phyloP scores from a whole-genome alignment of 2,113 vertebrate genomes.

The Amazona vittata region DNA sequence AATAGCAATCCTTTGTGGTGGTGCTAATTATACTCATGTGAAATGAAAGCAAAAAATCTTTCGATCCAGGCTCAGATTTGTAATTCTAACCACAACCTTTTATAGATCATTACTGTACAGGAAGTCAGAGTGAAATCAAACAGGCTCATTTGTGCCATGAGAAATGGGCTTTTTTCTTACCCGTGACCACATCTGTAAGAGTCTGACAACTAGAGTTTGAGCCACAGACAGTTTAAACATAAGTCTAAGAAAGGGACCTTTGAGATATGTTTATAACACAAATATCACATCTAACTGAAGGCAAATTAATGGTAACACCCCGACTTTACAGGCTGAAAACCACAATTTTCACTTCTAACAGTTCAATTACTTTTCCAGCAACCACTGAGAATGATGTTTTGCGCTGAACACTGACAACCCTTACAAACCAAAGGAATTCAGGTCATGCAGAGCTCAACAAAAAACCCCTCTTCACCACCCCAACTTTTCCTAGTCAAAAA shows the following conservation, averaged over 20 bases:
- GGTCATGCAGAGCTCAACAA: not conserved
- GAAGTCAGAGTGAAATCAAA: slow-evolving; percentile 42
- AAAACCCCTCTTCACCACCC: not conserved
- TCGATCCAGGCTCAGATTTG: slow-evolving; percentile 24
- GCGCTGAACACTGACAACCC: not conserved
- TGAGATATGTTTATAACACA: not conserved
- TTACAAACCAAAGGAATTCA: not conserved
- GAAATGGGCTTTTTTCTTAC: not conserved
- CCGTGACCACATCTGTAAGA: not conserved
- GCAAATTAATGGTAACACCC: not conserved
- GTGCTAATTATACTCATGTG: slow-evolving; percentile 28
- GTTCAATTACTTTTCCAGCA: not conserved
- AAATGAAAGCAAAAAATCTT: slow-evolving; percentile 43
- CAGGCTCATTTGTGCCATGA: not conserved
- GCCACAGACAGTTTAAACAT: not conserved
- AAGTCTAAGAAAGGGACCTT: not conserved
- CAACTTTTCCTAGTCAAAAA: not conserved
- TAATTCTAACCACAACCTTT: slow-evolving; percentile 59
- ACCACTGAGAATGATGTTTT: not conserved
- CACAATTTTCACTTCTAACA: not conserved
- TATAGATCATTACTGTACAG: slow-evolving; percentile 32
- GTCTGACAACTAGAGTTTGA: not conserved
- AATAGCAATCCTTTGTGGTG: slow-evolving; percentile 41
- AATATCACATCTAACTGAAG: not conserved
- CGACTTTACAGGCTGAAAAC: not conserved